phyloP scores from a whole-genome alignment of 2,797 vertebrate species.

The Schizopygopsis pylzovi region DNA sequence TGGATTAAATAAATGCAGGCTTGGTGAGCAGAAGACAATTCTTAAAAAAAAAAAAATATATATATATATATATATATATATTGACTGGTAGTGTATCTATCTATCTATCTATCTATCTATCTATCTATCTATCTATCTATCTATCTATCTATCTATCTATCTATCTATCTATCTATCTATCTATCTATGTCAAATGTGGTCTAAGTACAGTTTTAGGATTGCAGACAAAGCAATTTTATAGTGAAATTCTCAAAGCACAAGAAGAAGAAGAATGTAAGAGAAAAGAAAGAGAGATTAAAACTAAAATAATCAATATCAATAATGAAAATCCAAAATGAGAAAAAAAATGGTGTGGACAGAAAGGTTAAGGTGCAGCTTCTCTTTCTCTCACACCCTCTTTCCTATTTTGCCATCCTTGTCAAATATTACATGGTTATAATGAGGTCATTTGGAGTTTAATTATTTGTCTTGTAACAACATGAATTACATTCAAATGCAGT shows the following conservation, averaged over 20 bases:
- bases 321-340: constrained; percentile 18
- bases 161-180: no score
- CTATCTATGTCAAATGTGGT: neutral
- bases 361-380: constrained; percentile 15
- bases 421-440: constrained; percentile 2
- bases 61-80: no score
- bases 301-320: constrained; percentile 32
- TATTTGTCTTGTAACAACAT: neutral
- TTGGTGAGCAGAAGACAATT: no score
- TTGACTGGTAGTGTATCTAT: no score
- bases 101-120: no score
- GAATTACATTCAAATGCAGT: neutral
- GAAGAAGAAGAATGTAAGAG: neutral
- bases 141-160: no score
- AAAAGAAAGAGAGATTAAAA: constrained; percentile 1
- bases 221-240: neutral
- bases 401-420: neutral
- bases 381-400: neutral
- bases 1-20: no score
- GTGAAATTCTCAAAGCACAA: constrained; percentile 8
- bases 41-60: no score
- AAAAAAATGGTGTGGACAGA: constrained; percentile 8
- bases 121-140: no score
- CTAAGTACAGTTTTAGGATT: neutral
- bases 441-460: neutral